Conservation (phyloP, 1,140 invertebrate species). For the Eueides isabella region DNA sequence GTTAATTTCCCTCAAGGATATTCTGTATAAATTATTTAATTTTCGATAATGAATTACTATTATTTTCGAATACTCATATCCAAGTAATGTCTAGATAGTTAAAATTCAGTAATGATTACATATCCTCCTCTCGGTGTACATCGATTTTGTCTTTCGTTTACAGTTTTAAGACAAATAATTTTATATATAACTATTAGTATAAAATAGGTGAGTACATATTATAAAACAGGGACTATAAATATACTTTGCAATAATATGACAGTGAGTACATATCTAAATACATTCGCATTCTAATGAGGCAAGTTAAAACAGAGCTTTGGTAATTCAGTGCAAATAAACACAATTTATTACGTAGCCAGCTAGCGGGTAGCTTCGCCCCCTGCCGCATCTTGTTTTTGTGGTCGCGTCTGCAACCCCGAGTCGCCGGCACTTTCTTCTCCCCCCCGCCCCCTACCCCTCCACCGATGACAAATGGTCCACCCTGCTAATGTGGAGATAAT, state of each 20-base stretch:
- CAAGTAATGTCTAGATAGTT: neutral
- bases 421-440: slow-evolving; percentile 51
- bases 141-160: too few species aligned
- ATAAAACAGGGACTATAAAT: too few species aligned
- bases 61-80: neutral
- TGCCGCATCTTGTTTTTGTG: slow-evolving; percentile 71
- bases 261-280: slow-evolving; percentile 7
- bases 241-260: neutral
- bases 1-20: slow-evolving; percentile 15
- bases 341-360: slow-evolving; percentile 33
- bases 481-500: slow-evolving; percentile 75
- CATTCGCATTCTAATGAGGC: slow-evolving; percentile 34
- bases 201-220: too few species aligned
- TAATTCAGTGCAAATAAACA: slow-evolving; percentile 36
- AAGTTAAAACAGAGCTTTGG: slow-evolving; percentile 32
- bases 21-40: neutral
- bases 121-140: too few species aligned
- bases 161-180: too few species aligned
- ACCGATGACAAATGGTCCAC: slow-evolving; percentile 79
- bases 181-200: too few species aligned
- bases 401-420: slow-evolving; percentile 82
- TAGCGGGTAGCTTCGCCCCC: slow-evolving; percentile 43
- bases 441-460: slow-evolving; percentile 52
- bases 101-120: too few species aligned
- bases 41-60: neutral